A percentile compares a stretch with the other conserved stretches of the same genome.
Evolutionary conservation across 2,113 vertebrate species (phyloP).

Genomic region (Rhinolophus sinicus): DNA sequence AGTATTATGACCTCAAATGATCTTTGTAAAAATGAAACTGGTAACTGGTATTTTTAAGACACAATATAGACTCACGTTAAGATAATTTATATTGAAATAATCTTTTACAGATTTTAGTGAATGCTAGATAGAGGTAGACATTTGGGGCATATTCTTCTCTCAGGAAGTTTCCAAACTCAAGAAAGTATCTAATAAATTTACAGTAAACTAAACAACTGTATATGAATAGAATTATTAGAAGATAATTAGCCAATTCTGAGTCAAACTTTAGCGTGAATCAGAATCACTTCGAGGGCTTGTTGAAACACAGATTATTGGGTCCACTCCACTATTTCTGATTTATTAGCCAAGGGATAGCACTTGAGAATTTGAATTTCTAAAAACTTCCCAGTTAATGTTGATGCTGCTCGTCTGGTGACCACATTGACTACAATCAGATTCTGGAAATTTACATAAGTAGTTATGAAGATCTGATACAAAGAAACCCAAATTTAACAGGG

Average conservation of each 20-base stretch:
- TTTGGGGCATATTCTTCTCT: background rate
- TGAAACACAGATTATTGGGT: constrained; percentile 3
- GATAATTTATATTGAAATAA: constrained; percentile 59
- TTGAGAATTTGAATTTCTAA: constrained; percentile 38
- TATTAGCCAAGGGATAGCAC: background rate
- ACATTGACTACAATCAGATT: background rate
- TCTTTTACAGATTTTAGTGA: background rate
- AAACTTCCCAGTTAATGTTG: background rate
- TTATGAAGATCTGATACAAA: background rate
- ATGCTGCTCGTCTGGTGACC: background rate
- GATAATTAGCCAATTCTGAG: background rate
- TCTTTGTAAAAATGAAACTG: constrained; percentile 61
- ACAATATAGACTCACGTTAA: constrained; percentile 10
- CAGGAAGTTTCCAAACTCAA: constrained; percentile 1
- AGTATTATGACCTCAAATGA: constrained; percentile 61
- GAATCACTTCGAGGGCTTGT: background rate
- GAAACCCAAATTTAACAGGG: background rate
- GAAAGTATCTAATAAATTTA: background rate
- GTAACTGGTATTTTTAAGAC: constrained; percentile 44
- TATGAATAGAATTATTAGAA: constrained; percentile 19
- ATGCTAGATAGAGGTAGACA: background rate
- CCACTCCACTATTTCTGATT: background rate
- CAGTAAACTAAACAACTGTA: background rate
- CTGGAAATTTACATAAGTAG: background rate
- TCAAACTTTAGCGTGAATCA: background rate